Evolutionary conservation across 1,140 invertebrate genomes (phyloP), one percentile per base, ranked within the genome.

Genomic region (Sarcophaga bullata): DNA sequence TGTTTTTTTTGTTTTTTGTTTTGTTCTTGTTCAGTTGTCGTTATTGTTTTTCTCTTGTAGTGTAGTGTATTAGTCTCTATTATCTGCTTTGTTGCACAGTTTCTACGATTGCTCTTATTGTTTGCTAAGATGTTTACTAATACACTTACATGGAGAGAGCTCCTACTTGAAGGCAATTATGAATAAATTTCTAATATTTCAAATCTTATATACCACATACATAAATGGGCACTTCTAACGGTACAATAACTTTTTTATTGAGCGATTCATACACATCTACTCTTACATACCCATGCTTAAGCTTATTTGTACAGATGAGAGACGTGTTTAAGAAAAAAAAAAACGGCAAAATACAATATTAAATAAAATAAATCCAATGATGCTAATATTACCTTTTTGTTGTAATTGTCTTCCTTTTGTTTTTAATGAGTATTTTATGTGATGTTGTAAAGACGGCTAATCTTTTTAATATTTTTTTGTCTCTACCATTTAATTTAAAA

Each of bases 141-240:
- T 68, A 68, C 62, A 19, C 17, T 19, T 25, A 68, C 17, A 13
- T 4, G 54, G 17, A 68, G n/a, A 68, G 11, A 50, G 75, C 75
- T 78, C 75, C 75, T 78, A 78, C 75, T 78, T 78, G 1, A 78
- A 78, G 75, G 75, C 75, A 78, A 78, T 78, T 78, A 78, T 78
- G 75, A 78, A 78, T 78, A 78, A 78, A 78, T 78, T 78, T 78
- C 75, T 78, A 48, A 78, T 78, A 78, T 78, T 78, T 78, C 75
- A 78, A 78, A 78, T 78, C 75, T n/a, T 48, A 78, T 78, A 78
- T 17, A 78, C 48, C 50, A 78, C 75, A 78, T 78, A 78, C 75
- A 78, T 78, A 78, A 78, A 78, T 78, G 75, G 75, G 75, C 49
- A 78, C 75, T 78, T 78, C 75, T 78, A 78, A 78, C 75, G 75